These are phyloP conservation scores for Branchipolynoe longqiensis DNA, from an alignment of 2,888 invertebrate genomes.

Conservation along the genomic window DNA sequence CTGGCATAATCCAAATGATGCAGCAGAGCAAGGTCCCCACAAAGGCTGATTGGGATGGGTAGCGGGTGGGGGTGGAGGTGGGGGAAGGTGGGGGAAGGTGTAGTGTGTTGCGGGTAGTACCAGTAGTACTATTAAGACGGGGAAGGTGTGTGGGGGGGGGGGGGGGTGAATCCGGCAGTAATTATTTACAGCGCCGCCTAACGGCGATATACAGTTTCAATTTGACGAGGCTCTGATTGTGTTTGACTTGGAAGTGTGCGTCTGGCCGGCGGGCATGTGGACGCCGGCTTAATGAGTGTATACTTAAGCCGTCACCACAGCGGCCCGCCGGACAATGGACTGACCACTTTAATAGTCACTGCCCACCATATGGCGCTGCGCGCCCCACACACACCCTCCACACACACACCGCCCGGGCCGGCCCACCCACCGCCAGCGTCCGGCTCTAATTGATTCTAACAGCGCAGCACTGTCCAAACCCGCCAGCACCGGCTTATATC, in stretches of 20 bases:
- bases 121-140: no score
- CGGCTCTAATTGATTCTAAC: slow-evolving; percentile 42
- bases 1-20: no score
- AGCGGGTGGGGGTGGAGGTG: no score
- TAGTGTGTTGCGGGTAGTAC: no score
- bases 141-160: no score
- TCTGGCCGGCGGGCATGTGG: neutral
- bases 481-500: neutral
- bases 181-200: slow-evolving; percentile 23
- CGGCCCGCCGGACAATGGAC: slow-evolving; percentile 9
- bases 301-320: slow-evolving; percentile 50
- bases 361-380: slow-evolving; percentile 45
- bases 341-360: slow-evolving; percentile 45
- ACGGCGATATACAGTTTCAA: slow-evolving; percentile 55
- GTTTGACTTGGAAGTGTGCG: slow-evolving; percentile 51
- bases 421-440: neutral
- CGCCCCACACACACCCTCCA: no score
- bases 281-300: slow-evolving; percentile 17
- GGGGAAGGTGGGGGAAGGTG: no score
- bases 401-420: neutral
- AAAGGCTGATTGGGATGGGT: no score
- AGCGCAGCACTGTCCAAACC: slow-evolving; percentile 19
- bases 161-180: neutral
- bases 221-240: slow-evolving; percentile 27
- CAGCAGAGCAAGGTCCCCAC: no score